Conservation (phyloP, 35 echinoderm and acorn worm species). For the Heliocidaris erythrogramma region DNA sequence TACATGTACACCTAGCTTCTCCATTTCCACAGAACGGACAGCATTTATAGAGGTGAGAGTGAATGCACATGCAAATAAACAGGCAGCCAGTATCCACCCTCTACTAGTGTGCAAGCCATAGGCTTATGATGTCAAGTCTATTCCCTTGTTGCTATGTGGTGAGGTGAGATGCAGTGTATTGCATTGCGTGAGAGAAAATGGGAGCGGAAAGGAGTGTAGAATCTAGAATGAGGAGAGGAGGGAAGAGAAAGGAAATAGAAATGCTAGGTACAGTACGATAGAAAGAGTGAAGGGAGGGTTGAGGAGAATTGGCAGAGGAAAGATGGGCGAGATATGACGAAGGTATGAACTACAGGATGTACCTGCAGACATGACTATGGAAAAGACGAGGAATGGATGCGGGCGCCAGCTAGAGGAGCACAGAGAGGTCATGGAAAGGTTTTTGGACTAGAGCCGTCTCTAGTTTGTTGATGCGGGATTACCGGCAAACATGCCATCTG, state of each 20-base stretch:
- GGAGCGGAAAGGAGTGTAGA: neutral
- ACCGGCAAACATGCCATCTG: constrained; percentile 33
- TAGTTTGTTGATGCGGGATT: constrained; percentile 38
- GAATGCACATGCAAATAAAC: no score
- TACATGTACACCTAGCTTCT: neutral
- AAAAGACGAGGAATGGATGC: neutral
- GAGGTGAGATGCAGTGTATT: neutral
- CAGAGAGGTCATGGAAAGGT: constrained; percentile 28
- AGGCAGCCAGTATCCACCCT: no score
- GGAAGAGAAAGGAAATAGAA: neutral
- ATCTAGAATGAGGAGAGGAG: neutral
- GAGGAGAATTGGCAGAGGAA: no score
- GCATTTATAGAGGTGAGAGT: no score
- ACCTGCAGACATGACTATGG: neutral
- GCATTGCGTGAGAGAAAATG: neutral
- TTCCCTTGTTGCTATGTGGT: neutral
- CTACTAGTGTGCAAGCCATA: neutral
- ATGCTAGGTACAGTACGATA: no score
- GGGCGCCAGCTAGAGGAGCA: neutral
- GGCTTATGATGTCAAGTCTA: neutral
- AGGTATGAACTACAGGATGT: neutral
- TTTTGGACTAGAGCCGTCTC: constrained; percentile 24
- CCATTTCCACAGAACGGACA: no score
- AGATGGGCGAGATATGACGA: neutral
- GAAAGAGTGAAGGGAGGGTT: no score